A percentile compares a stretch with the other conserved stretches of the same genome.
Evolutionary conservation across 2,888 invertebrate species (phyloP).

Genomic region (Dryocosmus kuriphilus): DNA sequence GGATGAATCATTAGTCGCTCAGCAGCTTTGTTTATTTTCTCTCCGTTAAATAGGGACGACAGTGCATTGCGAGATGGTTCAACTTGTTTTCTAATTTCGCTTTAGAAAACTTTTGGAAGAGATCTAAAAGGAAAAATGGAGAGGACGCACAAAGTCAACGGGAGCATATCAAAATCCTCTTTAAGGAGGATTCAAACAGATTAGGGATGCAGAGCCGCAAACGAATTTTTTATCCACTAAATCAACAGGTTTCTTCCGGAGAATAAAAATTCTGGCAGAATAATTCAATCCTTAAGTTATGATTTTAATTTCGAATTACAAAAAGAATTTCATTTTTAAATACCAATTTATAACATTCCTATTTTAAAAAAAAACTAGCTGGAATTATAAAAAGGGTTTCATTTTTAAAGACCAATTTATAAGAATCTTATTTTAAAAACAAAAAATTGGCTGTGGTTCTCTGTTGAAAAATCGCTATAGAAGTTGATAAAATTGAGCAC

Average conservation of each 20-base stretch:
- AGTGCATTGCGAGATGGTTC: background rate
- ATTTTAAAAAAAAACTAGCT: too few relatives aligned
- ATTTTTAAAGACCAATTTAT: background rate
- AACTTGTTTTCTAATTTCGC: background rate
- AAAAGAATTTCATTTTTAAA: background rate
- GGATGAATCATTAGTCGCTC: conserved; percentile 72
- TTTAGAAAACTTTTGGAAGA: background rate
- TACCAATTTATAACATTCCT: background rate
- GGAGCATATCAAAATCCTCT: background rate
- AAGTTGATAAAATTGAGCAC: background rate
- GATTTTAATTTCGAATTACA: background rate
- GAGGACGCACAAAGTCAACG: background rate
- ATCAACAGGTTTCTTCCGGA: too few relatives aligned
- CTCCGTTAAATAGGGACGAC: background rate
- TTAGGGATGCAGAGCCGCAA: background rate
- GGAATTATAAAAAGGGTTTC: background rate
- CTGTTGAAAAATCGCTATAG: background rate
- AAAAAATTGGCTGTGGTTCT: background rate
- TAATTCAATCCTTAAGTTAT: background rate
- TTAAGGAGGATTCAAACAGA: background rate
- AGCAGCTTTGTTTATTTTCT: conserved; percentile 49
- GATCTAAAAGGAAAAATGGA: background rate
- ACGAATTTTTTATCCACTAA: background rate
- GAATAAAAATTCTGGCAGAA: background rate
- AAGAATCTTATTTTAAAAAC: background rate